A percentile compares a stretch with the other conserved stretches of the same genome.
phyloP scores from a whole-genome alignment of 2,888 invertebrate genomes.

The Gandaritis pyraliata region DNA sequence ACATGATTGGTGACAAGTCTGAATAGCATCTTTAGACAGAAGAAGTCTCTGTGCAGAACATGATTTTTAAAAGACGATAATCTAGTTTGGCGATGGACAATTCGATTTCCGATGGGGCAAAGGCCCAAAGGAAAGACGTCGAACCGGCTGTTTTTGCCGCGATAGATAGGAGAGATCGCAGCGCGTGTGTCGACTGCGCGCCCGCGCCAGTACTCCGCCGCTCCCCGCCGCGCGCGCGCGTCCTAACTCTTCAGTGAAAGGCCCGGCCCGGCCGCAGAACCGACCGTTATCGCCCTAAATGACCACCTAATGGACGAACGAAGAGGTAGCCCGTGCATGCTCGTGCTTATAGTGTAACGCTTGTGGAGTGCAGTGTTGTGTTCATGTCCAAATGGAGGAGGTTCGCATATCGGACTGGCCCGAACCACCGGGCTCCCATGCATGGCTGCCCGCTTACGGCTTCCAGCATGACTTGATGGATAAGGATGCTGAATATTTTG shows the following conservation, averaged over 20 bases:
- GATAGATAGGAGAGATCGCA: constrained; percentile 72
- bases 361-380: constrained; percentile 81
- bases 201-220: constrained; percentile 70
- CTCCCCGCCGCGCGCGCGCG: constrained; percentile 72
- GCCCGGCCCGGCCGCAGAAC: constrained; percentile 52
- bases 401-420: constrained; percentile 88
- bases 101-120: constrained; percentile 61
- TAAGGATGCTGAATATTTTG: constrained; percentile 86
- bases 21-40: too few species aligned
- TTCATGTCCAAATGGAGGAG: constrained; percentile 84
- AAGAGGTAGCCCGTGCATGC: constrained; percentile 81
- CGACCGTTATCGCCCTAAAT: constrained; percentile 81
- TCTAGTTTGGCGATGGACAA: constrained; percentile 61
- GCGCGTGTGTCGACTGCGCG: constrained; percentile 65
- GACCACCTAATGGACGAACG: constrained; percentile 80
- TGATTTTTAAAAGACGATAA: constrained; percentile 59
- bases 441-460: constrained; percentile 92
- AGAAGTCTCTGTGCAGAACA: too few species aligned
- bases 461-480: constrained; percentile 88
- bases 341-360: constrained; percentile 74
- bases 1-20: too few species aligned
- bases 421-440: constrained; percentile 88
- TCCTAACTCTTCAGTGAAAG: constrained; percentile 40
- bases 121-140: constrained; percentile 54
- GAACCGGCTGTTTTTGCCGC: constrained; percentile 61